Base-by-base conservation (phyloP, 1,140 invertebrate species). In the Trigoniulus corallinus region DNA sequence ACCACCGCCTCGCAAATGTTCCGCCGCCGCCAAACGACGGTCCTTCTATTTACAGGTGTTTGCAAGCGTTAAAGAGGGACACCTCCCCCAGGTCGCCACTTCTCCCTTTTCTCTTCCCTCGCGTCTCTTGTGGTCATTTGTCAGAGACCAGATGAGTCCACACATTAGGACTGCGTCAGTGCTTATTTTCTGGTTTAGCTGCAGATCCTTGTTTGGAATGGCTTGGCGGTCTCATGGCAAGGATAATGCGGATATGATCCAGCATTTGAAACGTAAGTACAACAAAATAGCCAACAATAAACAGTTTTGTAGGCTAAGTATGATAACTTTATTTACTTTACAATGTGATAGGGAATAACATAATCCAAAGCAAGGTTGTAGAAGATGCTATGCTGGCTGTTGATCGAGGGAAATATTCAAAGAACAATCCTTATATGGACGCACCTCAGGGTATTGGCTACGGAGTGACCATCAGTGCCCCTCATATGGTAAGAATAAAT, bases 391-490 rank as follows among this genome's bases (percentile, higher is more conserved):
- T 98, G 92, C 60, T 71, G 47, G 65, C 73, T 25, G 83, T 94
- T 18, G 92, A 98, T 66, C 72, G 94, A 61, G 82, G 77, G 54
- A 73, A 85, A 58, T 94, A 86, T 68, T 77, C 75, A 52, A 74
- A 69, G 51, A 58, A 58, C 61, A 80, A 81, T 67, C 80, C 89
- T 1, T 97, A 95, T 60, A 74, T 62, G 41, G 75, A 77, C 59
- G 67, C 70, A 18, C 74, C 75, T 15, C 73, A 68, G 51, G 52
- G 54, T 7, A 66, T 66, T 44, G 64, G 64, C 3, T 88, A 75
- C 65, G 82, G 84, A 39, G 93, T 89, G 2, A 98, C 93, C 1
- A 97, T 97, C 49, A 92, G 87, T 74, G 94, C 93, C 50, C 93
- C 94, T 44, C 94, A 98, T 69, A 98, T 98, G 94, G 88, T 93